Base-by-base conservation (phyloP, 1,140 invertebrate species). In the Lepidurus packardi region DNA sequence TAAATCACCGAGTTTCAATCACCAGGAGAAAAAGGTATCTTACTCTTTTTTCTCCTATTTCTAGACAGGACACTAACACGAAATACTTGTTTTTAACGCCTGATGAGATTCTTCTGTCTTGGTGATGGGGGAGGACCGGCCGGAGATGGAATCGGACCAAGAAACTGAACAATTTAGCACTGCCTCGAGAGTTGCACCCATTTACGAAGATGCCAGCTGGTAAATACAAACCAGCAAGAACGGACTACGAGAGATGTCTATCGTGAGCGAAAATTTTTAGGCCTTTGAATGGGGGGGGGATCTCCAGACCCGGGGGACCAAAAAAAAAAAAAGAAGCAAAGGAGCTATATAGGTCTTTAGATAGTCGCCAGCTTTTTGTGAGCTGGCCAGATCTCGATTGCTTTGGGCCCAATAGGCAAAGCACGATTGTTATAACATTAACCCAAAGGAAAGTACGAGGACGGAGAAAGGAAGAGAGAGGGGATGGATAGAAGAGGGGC, bases 371-470 rank as follows among this genome's bases (percentile, higher is more conserved):
- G 53, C 53, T 65, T 16, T 65, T 65, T 65, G 53, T 65, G 53
- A 13, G 53, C 53, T 16, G 21, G 53, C 53, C 6, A 65, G 53
- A 65, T 65, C 53, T 65, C 53, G 53, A 65, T 65, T 65, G 53
- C 53, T 65, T 13, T 65, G 16, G 53, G 53, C 13, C 53, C 53
- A 65, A 65, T 65, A 65, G 53, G 53, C 53, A 13, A 21, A 65
- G 53, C 53, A 65, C 53, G 53, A 65, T 65, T 65, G 53, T 65
- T 65, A 65, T 65, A 16, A 13, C 53, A 65, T 65, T 65, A 65
- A 65, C 53, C 53, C 21, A 7, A 13, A 9, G 21, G 21, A 65
- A 65, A 21, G 53, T n/a, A n/a, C 53, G 13, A 7, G 16, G 16
- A n/a, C 53, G 21, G 53, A 13, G 13, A 65, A 65, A 65, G 53